phyloP scores from a whole-genome alignment of 2,888 invertebrate genomes.

The Aquatica leii region DNA sequence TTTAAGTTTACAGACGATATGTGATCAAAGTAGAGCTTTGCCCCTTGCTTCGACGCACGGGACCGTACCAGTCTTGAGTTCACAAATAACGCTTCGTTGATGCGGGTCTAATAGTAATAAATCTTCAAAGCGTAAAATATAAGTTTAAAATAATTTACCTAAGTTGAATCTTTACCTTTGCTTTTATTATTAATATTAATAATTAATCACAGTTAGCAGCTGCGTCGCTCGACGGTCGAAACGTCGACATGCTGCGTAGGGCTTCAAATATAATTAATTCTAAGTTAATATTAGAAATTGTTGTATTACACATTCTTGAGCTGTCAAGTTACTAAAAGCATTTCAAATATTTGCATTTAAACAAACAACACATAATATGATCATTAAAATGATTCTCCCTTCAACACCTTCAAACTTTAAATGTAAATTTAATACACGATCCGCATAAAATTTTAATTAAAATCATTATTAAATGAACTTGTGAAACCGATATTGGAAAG shows the following conservation, averaged over 20 bases:
- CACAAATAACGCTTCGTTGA: too few relatives aligned
- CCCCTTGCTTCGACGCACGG: background rate
- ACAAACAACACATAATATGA: too few relatives aligned
- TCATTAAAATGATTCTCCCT: too few relatives aligned
- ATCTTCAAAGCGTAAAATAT: too few relatives aligned
- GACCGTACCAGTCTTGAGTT: background rate
- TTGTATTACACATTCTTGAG: slow-evolving; percentile 7
- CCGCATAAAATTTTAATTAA: slow-evolving; percentile 2
- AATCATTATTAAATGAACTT: background rate
- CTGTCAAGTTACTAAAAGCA: background rate
- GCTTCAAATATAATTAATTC: slow-evolving; percentile 7
- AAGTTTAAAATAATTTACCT: too few relatives aligned
- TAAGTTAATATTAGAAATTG: slow-evolving; percentile 5
- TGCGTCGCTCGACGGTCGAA: background rate
- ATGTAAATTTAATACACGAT: too few relatives aligned
- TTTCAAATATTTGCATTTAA: background rate
- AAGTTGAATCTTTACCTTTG: too few relatives aligned
- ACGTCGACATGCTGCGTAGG: slow-evolving; percentile 3
- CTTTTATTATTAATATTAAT: too few relatives aligned
- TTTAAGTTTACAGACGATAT: background rate
- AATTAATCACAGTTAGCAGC: too few relatives aligned
- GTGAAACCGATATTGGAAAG: background rate
- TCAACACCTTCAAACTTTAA: too few relatives aligned
- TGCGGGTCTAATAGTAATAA: too few relatives aligned
- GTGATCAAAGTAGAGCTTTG: background rate